phyloP scores from a whole-genome alignment of 2,113 vertebrate species.

The Erythrocebus patas region DNA sequence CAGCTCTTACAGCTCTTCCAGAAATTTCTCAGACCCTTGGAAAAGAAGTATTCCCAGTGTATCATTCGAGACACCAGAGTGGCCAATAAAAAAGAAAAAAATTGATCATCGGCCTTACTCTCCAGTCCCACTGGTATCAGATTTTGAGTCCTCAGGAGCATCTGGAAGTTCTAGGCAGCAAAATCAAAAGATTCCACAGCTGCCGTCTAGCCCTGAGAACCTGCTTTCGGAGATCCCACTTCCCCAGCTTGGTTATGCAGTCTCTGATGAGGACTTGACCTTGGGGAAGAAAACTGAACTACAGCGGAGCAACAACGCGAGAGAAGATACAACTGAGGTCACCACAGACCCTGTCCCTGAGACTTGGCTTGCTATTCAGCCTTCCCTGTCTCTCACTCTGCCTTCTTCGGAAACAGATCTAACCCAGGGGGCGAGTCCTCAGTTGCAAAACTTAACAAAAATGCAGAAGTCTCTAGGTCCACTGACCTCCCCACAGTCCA shows the following conservation, averaged over 20 bases:
- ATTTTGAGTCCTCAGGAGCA: slow-evolving; percentile 70
- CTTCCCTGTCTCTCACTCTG: accelerated
- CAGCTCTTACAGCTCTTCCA: slow-evolving; percentile 93
- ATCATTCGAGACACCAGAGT: neutral
- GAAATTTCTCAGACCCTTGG: slow-evolving; percentile 81
- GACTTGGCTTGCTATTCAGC: neutral
- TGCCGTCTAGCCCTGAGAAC: slow-evolving; percentile 75
- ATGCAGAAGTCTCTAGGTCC: slow-evolving; percentile 52
- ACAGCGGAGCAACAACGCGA: slow-evolving; percentile 84
- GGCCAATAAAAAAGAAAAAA: slow-evolving; percentile 86
- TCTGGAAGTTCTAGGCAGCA: slow-evolving; percentile 79
- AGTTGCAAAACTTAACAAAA: slow-evolving; percentile 74
- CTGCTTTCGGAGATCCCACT: slow-evolving; percentile 83
- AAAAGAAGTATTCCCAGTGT: neutral
- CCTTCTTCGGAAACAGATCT: neutral
- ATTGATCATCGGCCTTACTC: slow-evolving; percentile 77
- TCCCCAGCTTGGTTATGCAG: slow-evolving; percentile 84
- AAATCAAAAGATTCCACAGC: slow-evolving; percentile 84
- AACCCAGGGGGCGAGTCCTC: accelerated
- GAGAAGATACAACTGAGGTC: slow-evolving; percentile 79
- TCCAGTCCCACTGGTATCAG: slow-evolving; percentile 76
- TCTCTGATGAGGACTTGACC: slow-evolving; percentile 86
- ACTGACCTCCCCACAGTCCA: neutral
- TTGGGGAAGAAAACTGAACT: slow-evolving; percentile 83
- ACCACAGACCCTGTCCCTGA: slow-evolving; percentile 50